phyloP scores from a whole-genome alignment of 2,888 invertebrate genomes.

The Drosophila recens region DNA sequence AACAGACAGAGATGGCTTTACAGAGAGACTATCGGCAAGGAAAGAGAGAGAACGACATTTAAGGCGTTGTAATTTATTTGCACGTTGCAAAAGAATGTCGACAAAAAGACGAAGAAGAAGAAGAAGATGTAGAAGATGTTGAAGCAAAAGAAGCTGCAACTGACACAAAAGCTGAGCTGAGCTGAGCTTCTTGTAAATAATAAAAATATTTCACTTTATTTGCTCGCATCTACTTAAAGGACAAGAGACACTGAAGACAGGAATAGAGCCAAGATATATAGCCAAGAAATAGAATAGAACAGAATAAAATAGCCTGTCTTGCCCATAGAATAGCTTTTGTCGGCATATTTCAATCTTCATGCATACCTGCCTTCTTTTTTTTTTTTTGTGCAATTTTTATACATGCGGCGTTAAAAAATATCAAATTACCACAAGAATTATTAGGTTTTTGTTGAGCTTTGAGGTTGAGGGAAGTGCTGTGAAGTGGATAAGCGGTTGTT shows the following conservation, averaged over 20 bases:
- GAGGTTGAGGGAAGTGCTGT: neutral
- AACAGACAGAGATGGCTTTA: constrained; percentile 24
- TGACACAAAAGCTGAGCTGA: constrained; percentile 39
- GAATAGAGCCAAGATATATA: constrained; percentile 12
- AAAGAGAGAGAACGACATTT: constrained; percentile 8
- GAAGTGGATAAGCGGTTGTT: constrained; percentile 23
- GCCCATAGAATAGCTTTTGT: constrained; percentile 30
- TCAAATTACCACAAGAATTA: constrained; percentile 67
- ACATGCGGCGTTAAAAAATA: constrained; percentile 42
- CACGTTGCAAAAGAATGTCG: constrained; percentile 52
- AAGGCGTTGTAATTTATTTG: constrained; percentile 67
- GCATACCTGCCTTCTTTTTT: neutral
- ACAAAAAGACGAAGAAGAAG: constrained; percentile 19
- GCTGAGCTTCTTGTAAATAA: constrained; percentile 54
- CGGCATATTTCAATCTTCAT: constrained; percentile 41
- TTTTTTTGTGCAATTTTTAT: too few species aligned
- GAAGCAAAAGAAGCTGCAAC: constrained; percentile 36
- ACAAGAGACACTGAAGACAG: constrained; percentile 25
- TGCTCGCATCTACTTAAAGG: constrained; percentile 57
- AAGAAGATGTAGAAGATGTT: constrained; percentile 16
- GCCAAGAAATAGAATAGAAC: constrained; percentile 8
- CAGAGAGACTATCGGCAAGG: neutral
- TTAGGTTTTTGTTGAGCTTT: constrained; percentile 41
- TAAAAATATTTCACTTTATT: constrained; percentile 70
- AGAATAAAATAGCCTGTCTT: constrained; percentile 5